These are phyloP conservation scores for Rotaria sp. DNA, from an alignment of 2,888 invertebrate genomes.

Conservation along the genomic window DNA sequence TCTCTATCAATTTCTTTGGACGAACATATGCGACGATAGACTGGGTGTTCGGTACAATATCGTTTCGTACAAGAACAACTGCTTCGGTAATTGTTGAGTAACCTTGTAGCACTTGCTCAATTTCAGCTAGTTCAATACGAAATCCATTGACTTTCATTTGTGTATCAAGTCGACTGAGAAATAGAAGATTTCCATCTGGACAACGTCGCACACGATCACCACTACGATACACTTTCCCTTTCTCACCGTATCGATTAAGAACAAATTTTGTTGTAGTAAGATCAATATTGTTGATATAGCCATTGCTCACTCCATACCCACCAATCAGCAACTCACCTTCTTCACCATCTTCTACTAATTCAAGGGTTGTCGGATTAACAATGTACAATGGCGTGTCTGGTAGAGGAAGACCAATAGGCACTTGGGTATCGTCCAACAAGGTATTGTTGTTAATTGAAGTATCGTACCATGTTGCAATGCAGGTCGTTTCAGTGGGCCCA, in stretches of 20 bases:
- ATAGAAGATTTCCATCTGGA: slow-evolving; percentile 55
- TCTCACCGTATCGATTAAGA: slow-evolving; percentile 38
- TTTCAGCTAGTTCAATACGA: slow-evolving; percentile 30
- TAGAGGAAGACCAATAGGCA: background rate
- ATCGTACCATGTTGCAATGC: background rate
- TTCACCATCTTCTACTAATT: background rate
- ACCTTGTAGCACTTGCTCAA: background rate
- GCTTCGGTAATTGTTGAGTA: background rate
- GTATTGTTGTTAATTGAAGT: background rate
- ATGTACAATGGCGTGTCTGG: background rate
- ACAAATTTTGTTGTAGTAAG: background rate
- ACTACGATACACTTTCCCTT: slow-evolving; percentile 49
- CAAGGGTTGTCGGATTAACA: background rate
- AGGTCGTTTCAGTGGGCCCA: background rate
- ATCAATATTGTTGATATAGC: background rate
- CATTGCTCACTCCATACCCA: background rate
- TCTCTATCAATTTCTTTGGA: background rate
- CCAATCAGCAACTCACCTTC: background rate
- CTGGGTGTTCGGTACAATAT: background rate
- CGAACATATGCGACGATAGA: background rate
- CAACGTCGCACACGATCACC: slow-evolving; percentile 56
- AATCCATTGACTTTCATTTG: slow-evolving; percentile 11
- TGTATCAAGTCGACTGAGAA: slow-evolving; percentile 48
- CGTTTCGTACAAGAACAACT: background rate
- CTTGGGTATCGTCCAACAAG: background rate